Evolutionary conservation across 2,888 invertebrate species (phyloP).

Genomic region (Drosophila mayaguana): DNA sequence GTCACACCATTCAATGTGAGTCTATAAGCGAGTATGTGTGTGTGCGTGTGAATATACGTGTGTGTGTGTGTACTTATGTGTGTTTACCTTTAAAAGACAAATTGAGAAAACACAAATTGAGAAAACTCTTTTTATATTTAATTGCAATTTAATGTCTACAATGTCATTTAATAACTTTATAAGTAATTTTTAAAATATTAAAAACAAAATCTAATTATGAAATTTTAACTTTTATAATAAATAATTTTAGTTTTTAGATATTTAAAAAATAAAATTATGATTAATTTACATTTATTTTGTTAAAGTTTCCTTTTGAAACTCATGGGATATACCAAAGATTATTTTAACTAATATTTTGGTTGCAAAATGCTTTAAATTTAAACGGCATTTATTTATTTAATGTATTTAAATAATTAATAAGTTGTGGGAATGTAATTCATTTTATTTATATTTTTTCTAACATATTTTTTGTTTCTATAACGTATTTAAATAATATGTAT

Average conservation of each 20-base stretch:
- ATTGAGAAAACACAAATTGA: background rate
- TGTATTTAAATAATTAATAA: too few species aligned
- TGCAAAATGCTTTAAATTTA: background rate
- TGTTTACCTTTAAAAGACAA: slow-evolving; percentile 13
- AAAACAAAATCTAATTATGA: background rate
- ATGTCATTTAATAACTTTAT: background rate
- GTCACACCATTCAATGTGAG: slow-evolving; percentile 3
- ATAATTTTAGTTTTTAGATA: too few species aligned
- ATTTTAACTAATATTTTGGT: background rate
- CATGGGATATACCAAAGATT: too few species aligned
- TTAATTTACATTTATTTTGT: too few species aligned
- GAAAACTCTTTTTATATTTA: background rate
- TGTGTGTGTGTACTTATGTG: background rate
- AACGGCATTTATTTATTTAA: too few species aligned
- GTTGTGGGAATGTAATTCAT: too few species aligned
- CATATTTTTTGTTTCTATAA: too few species aligned
- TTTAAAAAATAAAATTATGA: too few species aligned
- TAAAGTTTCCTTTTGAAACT: too few species aligned
- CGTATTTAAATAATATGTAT: too few species aligned
- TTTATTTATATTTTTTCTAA: too few species aligned
- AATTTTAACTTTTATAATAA: too few species aligned
- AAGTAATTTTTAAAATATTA: background rate
- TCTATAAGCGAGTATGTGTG: background rate
- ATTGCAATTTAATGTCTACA: background rate
- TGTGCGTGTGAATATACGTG: background rate